Conservation (phyloP, 2,113 vertebrate species). For the Phylloscopus trochilus region DNA sequence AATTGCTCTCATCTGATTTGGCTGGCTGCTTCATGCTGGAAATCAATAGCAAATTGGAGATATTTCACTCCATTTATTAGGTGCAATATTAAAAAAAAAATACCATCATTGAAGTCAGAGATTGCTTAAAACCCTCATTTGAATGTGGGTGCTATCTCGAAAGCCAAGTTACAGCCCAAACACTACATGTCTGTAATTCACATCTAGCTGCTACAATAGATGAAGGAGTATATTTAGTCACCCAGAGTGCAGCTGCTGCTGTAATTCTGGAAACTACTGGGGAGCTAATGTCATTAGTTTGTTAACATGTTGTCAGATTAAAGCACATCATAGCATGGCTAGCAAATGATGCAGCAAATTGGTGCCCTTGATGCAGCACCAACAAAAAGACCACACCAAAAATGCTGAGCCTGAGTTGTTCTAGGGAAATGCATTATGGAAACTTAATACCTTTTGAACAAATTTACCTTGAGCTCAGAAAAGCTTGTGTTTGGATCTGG, state of each 20-base stretch:
- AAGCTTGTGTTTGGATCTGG: background rate
- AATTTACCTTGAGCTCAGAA: background rate
- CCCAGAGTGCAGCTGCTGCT: background rate
- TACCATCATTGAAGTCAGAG: background rate
- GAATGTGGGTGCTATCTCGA: background rate
- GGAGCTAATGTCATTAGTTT: background rate
- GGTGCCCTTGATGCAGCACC: background rate
- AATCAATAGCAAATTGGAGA: conserved; percentile 36
- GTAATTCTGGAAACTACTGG: background rate
- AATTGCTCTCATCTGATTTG: conserved; percentile 41
- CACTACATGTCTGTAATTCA: background rate
- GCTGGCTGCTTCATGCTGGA: background rate
- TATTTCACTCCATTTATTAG: conserved; percentile 31
- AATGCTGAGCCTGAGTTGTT: background rate
- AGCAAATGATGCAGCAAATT: background rate
- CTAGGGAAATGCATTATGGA: background rate
- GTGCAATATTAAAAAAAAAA: background rate
- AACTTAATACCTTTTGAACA: background rate
- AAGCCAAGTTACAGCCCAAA: background rate
- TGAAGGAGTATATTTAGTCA: background rate
- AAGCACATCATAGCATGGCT: background rate
- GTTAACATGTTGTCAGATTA: background rate
- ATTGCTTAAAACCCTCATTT: background rate
- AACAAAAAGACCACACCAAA: background rate
- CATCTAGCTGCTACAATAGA: background rate